A percentile compares a stretch with the other conserved stretches of the same genome.
Conservation (phyloP, 2,888 invertebrate genomes). For the Scaptomyza parva region DNA sequence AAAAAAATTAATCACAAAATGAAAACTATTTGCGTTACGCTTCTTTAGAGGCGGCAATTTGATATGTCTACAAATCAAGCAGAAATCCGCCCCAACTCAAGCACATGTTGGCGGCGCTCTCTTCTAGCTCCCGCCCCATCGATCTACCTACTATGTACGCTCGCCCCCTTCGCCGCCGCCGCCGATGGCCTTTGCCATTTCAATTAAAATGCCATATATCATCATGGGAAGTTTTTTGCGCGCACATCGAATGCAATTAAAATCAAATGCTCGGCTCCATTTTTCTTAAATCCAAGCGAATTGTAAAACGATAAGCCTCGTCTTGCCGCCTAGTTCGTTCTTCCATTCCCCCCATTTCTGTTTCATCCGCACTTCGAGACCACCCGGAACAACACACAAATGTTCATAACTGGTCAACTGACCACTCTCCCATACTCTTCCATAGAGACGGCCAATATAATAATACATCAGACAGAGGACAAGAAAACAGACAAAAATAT, state of each 20-base stretch:
- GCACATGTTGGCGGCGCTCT: background rate
- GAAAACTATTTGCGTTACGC: conserved; percentile 49
- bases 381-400: conserved; percentile 48
- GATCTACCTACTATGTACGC: background rate
- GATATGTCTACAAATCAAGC: conserved; percentile 44
- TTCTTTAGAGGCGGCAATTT: conserved; percentile 42
- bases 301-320: conserved; percentile 67
- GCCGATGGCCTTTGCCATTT: conserved; percentile 61
- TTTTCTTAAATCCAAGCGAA: conserved; percentile 72
- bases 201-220: conserved; percentile 78
- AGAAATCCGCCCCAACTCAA: conserved; percentile 2
- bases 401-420: background rate
- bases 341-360: no score
- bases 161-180: background rate
- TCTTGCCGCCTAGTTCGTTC: background rate
- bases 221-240: conserved; percentile 42
- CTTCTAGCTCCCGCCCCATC: background rate
- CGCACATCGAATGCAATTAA: conserved; percentile 80
- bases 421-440: conserved; percentile 1
- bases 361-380: conserved; percentile 37
- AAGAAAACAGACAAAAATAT: no score
- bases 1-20: conserved; percentile 54
- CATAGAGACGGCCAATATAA: background rate
- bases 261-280: conserved; percentile 68
- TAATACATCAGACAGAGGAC: background rate